Base-by-base conservation (phyloP, 2,888 invertebrate species). In the Aphodius sticticus region DNA sequence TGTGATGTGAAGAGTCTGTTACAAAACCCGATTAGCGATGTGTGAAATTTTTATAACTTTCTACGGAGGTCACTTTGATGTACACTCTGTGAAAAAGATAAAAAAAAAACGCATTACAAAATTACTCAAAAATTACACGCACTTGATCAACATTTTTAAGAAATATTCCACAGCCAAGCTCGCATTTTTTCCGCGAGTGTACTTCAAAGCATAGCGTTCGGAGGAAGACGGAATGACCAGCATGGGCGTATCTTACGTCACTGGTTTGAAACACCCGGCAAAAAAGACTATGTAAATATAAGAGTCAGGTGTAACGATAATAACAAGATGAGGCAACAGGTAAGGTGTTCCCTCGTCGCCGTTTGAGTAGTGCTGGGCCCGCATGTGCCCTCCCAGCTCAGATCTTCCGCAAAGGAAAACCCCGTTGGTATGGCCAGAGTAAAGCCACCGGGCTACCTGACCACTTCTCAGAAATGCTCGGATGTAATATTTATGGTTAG, bases 301-400 rank as follows among this genome's bases (percentile, higher is more conserved):
- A 53, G 53, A 53, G 53, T 53, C 53, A 53, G 53, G 53, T 53
- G 53, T 53, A 53, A 53, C 53, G 53, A 53, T 53, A 53, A 53
- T 53, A 53, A 53, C 53, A 53, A 2, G 53, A 53, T 53, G 53
- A 53, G 53, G 53, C 53, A 53, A 53, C 53, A 53, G 53, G 53
- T 53, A 53, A 53, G 53, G 53, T 53, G 53, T 53, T 53, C 53
- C 53, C 53, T 53, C 9, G 53, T 26, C 26, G 53, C 53, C 53
- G 53, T 53, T 53, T 5, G 7, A 53, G 53, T 9, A 53, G 53
- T 53, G 53, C 53, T 26, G 53, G 7, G 53, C 53, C 53, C 9
- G 53, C 53, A 53, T 12, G 12, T 53, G 53, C 53, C 9, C 9
- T 7, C 53, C 53, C 53, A 7, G 12, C 9, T 53, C 53, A 53